Base-by-base conservation (phyloP, 2,888 invertebrate species). In the Morpho achilles region DNA sequence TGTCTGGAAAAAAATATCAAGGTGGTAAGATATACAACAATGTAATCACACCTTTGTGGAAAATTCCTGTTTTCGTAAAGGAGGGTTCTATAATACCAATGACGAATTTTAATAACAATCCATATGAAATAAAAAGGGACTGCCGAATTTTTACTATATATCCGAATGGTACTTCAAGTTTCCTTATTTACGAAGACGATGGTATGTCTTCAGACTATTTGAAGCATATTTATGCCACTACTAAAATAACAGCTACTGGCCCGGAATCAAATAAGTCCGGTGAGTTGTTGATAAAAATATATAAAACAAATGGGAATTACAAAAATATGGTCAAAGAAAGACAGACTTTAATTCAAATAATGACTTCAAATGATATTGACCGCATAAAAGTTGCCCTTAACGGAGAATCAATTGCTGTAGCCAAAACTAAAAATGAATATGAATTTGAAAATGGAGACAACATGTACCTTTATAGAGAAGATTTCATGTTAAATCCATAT, bases 11-110 rank as follows among this genome's bases (percentile, higher is more conserved):
- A 63, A 87, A 82, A 72, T 87, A 83, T 69, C 78, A 77, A 67
- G 89, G 89, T 32, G 88, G 87, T 1, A 86, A 82, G 73, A 74
- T 87, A 58, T 75, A 80, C 59, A 84, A 88, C 57, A 75, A 82
- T 60, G 61, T 87, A 5, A 64, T 71, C 56, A 67, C 76, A 8
- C 89, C 89, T 0, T 46, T 88, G 3, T 90, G 89, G 88, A 86
- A 83, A 68, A 79, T 87, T 59, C 90, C 89, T 23, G 73, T 89
- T 8, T 89, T 87, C 65, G 63, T 90, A 4, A 85, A 74, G 76
- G 85, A 82, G 53, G 89, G 89, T 22, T 81, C 87, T 10, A 82
- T 90, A 44, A 76, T 90, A 64, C 89, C 89, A n/a, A 79, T 87
- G 74, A 75, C 76, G 0, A 80, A 82, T 63, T 72, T 82, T 7